phyloP scores from a whole-genome alignment of 2,888 invertebrate genomes.

The Uropetala carovei region DNA sequence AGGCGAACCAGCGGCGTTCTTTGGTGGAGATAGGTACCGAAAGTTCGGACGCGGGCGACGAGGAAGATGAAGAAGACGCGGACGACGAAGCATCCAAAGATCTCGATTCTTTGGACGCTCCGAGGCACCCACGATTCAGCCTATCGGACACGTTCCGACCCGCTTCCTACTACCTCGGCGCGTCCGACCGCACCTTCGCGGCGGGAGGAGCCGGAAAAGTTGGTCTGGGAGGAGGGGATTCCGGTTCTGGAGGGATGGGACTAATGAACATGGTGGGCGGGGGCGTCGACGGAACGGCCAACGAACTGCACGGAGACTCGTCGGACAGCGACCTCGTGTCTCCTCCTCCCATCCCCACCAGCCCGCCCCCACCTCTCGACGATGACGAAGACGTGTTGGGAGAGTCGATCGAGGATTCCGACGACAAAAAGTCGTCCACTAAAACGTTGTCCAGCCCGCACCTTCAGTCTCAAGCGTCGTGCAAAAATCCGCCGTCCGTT shows the following conservation, averaged over 20 bases:
- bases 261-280: conserved; percentile 68
- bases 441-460: conserved; percentile 13
- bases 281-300: conserved; percentile 65
- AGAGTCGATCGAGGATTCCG: conserved; percentile 67
- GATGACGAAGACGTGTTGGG: conserved; percentile 63
- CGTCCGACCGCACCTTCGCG: conserved; percentile 74
- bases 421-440: conserved; percentile 23
- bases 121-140: conserved; percentile 87
- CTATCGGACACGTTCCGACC: conserved; percentile 92
- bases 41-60: conserved; percentile 40
- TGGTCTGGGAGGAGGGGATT: conserved; percentile 36
- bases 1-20: conserved; percentile 64
- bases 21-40: conserved; percentile 33
- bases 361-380: conserved; percentile 85
- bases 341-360: conserved; percentile 87
- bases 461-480: conserved; percentile 68
- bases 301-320: conserved; percentile 84
- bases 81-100: conserved; percentile 90
- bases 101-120: conserved; percentile 81
- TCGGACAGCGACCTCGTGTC: conserved; percentile 88
- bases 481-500: conserved; percentile 71
- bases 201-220: conserved; percentile 22
- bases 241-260: conserved; percentile 36
- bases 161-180: conserved; percentile 90
- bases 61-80: conserved; percentile 83